These are phyloP conservation scores for Brachionus sp. DNA, from an alignment of 1,140 invertebrate genomes.

Conservation along the genomic window DNA sequence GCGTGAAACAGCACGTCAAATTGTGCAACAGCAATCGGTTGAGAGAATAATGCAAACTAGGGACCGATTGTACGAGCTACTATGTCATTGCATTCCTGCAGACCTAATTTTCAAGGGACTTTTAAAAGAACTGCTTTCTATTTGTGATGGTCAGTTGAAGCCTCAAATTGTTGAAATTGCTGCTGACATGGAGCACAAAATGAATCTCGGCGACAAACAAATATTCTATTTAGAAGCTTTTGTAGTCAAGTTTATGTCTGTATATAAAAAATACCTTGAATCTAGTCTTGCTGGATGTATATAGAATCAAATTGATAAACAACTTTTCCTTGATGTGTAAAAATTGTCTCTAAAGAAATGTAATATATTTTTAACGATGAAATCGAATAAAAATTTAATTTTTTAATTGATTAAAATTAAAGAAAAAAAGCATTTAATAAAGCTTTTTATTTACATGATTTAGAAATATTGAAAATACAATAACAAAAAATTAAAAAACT, in stretches of 20 bases:
- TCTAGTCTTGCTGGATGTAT: constrained; percentile 25
- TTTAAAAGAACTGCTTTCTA: constrained; percentile 76
- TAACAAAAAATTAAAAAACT: too few relatives aligned
- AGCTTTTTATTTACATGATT: not conserved
- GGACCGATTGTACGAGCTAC: constrained; percentile 82
- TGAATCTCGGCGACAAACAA: constrained; percentile 83
- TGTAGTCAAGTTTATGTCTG: constrained; percentile 88
- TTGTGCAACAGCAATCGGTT: constrained; percentile 83
- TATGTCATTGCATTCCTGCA: constrained; percentile 86
- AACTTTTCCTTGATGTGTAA: not conserved
- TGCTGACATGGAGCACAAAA: constrained; percentile 81
- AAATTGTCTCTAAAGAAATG: not conserved
- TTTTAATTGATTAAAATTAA: not conserved
- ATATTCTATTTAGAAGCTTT: constrained; percentile 97
- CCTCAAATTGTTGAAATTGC: constrained; percentile 77
- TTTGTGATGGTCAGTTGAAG: constrained; percentile 85
- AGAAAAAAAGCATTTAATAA: not conserved
- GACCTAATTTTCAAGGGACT: constrained; percentile 87
- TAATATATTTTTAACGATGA: not conserved
- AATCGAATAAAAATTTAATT: constrained; percentile 13
- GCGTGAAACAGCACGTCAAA: constrained; percentile 71
- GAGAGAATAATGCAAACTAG: constrained; percentile 77
- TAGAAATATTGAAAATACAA: too few relatives aligned
- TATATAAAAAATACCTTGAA: constrained; percentile 66
- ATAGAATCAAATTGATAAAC: not conserved